Percentiles rank a stretch among this genome's conserved stretches.
These are phyloP conservation scores for Leptatherina wallacei DNA, from an alignment of 2,797 vertebrate species.

Conservation along the genomic window DNA sequence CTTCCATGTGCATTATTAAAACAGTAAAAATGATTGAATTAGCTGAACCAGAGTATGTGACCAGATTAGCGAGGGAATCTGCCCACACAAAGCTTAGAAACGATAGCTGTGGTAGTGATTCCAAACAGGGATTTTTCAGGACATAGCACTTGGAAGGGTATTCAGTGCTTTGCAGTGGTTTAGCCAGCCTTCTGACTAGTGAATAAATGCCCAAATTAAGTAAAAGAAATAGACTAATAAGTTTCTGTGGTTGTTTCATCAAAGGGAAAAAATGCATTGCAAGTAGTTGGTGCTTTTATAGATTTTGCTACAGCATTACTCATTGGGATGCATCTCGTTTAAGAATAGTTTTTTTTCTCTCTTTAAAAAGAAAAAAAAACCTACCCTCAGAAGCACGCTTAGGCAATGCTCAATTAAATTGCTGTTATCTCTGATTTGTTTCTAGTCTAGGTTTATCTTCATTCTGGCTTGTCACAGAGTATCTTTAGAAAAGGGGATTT, in stretches of 20 bases:
- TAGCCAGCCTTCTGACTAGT: constrained; percentile 30
- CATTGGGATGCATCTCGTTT: constrained; percentile 36
- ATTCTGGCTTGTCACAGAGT: constrained; percentile 50
- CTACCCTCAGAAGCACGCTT: constrained; percentile 24
- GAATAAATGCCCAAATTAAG: constrained; percentile 30
- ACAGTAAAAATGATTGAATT: constrained; percentile 18
- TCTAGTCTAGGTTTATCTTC: constrained; percentile 36
- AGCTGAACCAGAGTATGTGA: constrained; percentile 34
- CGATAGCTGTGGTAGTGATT: constrained; percentile 35
- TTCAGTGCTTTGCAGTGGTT: constrained; percentile 20
- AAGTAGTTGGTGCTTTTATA: constrained; percentile 13
- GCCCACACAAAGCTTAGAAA: constrained; percentile 35
- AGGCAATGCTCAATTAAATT: constrained; percentile 34
- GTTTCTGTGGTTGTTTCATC: constrained; percentile 13
- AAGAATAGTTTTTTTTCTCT: constrained; percentile 19
- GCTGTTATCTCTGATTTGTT: constrained; percentile 54
- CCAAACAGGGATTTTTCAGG: constrained; percentile 37
- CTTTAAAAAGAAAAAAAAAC: background rate
- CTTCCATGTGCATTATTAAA: constrained; percentile 26
- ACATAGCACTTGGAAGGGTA: constrained; percentile 41
- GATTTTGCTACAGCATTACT: constrained; percentile 25
- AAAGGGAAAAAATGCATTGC: background rate
- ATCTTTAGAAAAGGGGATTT: constrained; percentile 53
- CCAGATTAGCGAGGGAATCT: constrained; percentile 49
- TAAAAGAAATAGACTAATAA: constrained; percentile 21